Evolutionary conservation across 2,888 invertebrate genomes (phyloP), one percentile per base, ranked within the genome.

Genomic region (Lasius platythorax): DNA sequence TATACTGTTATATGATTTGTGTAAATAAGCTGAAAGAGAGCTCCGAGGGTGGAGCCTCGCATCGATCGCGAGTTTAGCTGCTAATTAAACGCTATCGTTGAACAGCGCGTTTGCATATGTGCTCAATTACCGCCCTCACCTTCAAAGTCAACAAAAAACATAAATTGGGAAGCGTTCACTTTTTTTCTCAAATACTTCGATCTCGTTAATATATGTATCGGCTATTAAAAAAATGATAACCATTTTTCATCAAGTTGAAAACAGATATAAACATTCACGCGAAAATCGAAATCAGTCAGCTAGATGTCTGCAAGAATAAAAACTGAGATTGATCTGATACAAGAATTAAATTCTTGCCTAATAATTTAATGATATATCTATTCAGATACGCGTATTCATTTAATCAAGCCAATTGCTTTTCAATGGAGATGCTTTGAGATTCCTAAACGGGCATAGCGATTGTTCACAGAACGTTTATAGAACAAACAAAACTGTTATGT

Each of bases 401-500:
- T 8, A 8, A 30, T 4, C 33, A 46, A 43, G 11, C 2, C 18
- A 9, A 50, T 15, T 66, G 28, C 4, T 4, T 37, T 8, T 12
- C 28, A 37, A 40, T 66, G 30, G 12, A 6, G n/a, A 28, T 67
- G 40, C 12, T 40, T 74, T 56, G 37, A 64, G 37, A 85, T 75
- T 70, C 23, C 37, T 74, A 33, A 58, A 72, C 67, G 72, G 78
- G 74, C 63, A 43, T 12, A 64, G 33, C 8, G 37, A 79, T 84
- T 83, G 46, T 68, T 33, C 66, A 18, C 28, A 30, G 61, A 73
- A 43, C 72, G 70, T 82, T 73, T 83, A 85, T 85, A 74, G 78
- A 85, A 85, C 82, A 75, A 90, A 15, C 15, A 87, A 18, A 3
- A 87, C 61, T 75, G 78, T 89, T 89, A 87, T 87, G 88, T 87